phyloP scores from a whole-genome alignment of 2,113 vertebrate genomes.

The Elaphurus davidianus region DNA sequence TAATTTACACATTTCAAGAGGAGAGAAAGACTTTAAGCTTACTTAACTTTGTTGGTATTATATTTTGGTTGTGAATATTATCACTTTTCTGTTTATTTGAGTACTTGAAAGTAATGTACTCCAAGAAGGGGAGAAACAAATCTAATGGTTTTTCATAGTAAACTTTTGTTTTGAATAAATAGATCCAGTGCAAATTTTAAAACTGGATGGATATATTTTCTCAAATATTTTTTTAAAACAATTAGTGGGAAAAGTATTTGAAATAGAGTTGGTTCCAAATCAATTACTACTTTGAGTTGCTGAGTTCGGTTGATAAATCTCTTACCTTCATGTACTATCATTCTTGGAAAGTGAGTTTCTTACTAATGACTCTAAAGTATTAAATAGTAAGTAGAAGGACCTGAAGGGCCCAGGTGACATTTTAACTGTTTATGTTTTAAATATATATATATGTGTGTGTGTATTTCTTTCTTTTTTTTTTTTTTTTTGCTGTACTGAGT shows the following conservation, averaged over 20 bases:
- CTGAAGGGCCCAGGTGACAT: neutral
- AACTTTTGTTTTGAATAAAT: slow-evolving; percentile 6
- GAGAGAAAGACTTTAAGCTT: neutral
- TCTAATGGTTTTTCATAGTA: neutral
- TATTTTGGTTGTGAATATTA: slow-evolving; percentile 22
- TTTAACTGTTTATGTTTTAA: neutral
- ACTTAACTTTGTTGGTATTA: neutral
- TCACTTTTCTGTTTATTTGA: neutral
- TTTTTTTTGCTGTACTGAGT: neutral
- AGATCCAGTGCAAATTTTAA: neutral
- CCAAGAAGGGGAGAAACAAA: neutral
- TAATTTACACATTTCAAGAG: neutral
- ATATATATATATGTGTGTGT: neutral
- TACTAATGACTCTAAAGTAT: neutral
- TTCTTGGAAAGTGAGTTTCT: neutral
- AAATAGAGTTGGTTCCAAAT: neutral
- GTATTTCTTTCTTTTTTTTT: neutral
- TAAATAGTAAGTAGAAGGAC: neutral
- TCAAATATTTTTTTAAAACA: neutral
- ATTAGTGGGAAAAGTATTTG: neutral
- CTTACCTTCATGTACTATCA: neutral
- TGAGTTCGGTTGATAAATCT: neutral
- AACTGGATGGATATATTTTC: neutral
- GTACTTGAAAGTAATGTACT: neutral
- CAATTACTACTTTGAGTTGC: neutral